phyloP scores from a whole-genome alignment of 2,888 invertebrate species.

The Auanema freiburgensis region DNA sequence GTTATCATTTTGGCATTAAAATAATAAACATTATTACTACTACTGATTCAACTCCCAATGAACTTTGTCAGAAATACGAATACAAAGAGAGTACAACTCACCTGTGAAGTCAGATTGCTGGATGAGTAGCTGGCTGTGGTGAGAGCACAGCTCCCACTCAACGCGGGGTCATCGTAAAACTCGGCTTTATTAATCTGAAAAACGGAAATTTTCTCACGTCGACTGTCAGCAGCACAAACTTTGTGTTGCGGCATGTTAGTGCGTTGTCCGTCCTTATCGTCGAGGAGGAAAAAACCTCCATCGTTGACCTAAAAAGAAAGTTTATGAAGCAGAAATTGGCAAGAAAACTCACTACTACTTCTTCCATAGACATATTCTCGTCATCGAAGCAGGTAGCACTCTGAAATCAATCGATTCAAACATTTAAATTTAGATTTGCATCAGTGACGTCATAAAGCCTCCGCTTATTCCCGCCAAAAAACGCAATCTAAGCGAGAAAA shows the following conservation, averaged over 20 bases:
- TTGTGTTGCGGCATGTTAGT: constrained; percentile 48
- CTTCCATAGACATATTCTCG: constrained; percentile 2
- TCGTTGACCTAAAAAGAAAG: constrained; percentile 34
- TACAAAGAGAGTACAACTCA: constrained; percentile 4
- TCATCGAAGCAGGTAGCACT: constrained; percentile 9
- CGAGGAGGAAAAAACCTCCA: constrained; percentile 52
- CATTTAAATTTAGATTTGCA: no score
- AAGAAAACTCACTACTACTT: background rate
- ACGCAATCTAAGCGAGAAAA: no score
- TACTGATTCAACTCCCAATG: background rate
- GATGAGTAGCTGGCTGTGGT: constrained; percentile 15
- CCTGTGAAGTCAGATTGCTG: constrained; percentile 15
- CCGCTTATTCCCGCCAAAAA: no score
- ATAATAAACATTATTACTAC: no score
- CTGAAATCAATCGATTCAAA: background rate
- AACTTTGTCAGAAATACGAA: background rate
- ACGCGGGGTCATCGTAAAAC: constrained; percentile 47
- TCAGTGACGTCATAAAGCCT: no score
- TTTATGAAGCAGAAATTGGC: background rate
- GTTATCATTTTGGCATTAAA: no score
- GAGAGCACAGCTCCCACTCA: constrained; percentile 28
- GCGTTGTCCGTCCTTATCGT: constrained; percentile 36
- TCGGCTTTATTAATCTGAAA: constrained; percentile 40
- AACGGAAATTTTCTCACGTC: constrained; percentile 8
- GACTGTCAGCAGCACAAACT: constrained; percentile 17